Evolutionary conservation across 1,140 invertebrate species (phyloP).

Genomic region (Dinothrombium tinctorium): DNA sequence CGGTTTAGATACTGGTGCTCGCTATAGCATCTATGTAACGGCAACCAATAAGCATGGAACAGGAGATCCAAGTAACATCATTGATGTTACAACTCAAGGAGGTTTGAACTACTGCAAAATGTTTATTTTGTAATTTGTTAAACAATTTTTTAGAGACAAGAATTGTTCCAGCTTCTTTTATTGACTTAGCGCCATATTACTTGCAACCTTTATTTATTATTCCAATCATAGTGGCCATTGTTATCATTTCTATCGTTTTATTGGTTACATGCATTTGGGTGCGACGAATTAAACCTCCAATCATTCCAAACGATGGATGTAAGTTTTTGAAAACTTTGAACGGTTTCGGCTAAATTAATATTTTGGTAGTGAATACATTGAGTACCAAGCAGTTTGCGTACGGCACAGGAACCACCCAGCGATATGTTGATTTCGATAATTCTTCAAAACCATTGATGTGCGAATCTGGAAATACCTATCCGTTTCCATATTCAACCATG

Average conservation of each 20-base stretch:
- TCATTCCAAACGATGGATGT: background rate
- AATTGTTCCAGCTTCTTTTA: background rate
- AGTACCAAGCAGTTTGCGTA: background rate
- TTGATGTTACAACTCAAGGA: constrained; percentile 7
- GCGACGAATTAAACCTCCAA: background rate
- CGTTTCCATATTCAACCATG: too few relatives aligned
- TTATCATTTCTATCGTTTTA: constrained; percentile 1
- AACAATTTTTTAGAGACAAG: background rate
- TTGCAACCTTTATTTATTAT: background rate
- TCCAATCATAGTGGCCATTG: background rate
- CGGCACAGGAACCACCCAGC: constrained; percentile 4
- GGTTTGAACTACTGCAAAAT: background rate
- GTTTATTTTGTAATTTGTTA: background rate
- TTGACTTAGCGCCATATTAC: background rate
- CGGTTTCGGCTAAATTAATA: too few relatives aligned
- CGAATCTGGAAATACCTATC: too few relatives aligned
- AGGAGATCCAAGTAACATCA: constrained; percentile 13
- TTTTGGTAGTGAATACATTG: background rate
- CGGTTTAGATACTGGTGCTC: constrained; percentile 1
- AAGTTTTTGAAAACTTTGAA: too few relatives aligned
- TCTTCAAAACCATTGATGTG: too few relatives aligned
- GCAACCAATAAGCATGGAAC: constrained; percentile 14
- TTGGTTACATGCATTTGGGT: constrained; percentile 3
- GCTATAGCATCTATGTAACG: constrained; percentile 14
- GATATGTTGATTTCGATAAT: constrained; percentile 11